Percentiles rank a stretch among this genome's conserved stretches.
phyloP scores from a whole-genome alignment of 2,888 invertebrate species.

The Escarpia spicata region DNA sequence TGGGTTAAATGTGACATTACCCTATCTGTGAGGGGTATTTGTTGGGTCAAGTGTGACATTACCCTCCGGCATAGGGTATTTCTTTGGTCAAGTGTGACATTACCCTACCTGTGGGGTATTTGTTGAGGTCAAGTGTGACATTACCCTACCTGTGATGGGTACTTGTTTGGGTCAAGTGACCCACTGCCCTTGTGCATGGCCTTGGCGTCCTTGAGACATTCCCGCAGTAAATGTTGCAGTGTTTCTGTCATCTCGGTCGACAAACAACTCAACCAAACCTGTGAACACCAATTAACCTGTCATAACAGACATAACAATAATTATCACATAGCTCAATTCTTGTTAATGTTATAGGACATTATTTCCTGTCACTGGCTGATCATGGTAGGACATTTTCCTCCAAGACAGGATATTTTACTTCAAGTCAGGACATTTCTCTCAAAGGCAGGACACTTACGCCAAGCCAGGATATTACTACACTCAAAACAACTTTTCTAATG shows the following conservation, averaged over 20 bases:
- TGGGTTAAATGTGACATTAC: no score
- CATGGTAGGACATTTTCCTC: neutral
- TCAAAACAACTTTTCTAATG: no score
- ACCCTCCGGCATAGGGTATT: constrained; percentile 76
- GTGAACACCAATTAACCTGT: constrained; percentile 29
- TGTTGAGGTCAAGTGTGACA: constrained; percentile 47
- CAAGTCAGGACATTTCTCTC: no score
- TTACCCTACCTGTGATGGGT: constrained; percentile 75
- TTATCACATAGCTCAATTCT: no score
- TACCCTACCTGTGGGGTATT: constrained; percentile 76
- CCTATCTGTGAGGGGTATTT: constrained; percentile 72
- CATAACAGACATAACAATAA: constrained; percentile 20
- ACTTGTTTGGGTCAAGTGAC: constrained; percentile 72
- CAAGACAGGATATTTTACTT: no score
- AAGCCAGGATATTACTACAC: no score
- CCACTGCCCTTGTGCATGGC: constrained; percentile 49
- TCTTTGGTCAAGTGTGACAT: constrained; percentile 48
- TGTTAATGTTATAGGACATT: no score
- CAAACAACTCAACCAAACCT: constrained; percentile 78
- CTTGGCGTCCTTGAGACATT: constrained; percentile 69
- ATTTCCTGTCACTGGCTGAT: no score
- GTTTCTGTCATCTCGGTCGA: constrained; percentile 84
- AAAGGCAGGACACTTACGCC: no score
- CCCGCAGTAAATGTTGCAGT: constrained; percentile 76
- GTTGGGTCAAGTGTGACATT: neutral